A percentile compares a stretch with the other conserved stretches of the same genome.
Evolutionary conservation across 2,797 vertebrate genomes (phyloP).

Genomic region (Naso thynnoides): DNA sequence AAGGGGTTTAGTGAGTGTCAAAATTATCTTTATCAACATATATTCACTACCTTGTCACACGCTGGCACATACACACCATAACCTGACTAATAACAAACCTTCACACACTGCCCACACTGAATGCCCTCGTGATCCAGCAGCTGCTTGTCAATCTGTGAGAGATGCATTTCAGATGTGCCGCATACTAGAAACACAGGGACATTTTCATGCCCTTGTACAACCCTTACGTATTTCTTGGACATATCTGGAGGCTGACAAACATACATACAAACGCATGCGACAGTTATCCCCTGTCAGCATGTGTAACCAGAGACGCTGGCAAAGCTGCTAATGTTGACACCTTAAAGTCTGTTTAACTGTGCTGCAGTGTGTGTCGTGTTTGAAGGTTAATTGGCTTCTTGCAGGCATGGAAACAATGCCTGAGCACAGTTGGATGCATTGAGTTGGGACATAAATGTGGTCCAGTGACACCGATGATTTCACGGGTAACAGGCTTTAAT

Average conservation of each 20-base stretch:
- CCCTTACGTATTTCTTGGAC: background rate
- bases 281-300: slow-evolving; percentile 33
- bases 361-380: background rate
- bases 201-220: slow-evolving; percentile 30
- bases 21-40: background rate
- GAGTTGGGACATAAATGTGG: background rate
- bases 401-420: background rate
- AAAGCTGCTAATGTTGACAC: slow-evolving; percentile 46
- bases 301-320: slow-evolving; percentile 39
- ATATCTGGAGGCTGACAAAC: background rate
- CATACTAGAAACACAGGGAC: slow-evolving; percentile 37
- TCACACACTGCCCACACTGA: slow-evolving; percentile 34
- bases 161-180: slow-evolving; percentile 49
- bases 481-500: background rate
- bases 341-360: slow-evolving; percentile 2
- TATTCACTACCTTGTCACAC: too few species aligned
- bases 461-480: background rate
- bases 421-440: background rate
- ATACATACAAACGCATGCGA: background rate
- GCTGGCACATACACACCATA: slow-evolving; percentile 7
- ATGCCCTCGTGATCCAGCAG: slow-evolving; percentile 58
- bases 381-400: slow-evolving; percentile 1
- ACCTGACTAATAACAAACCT: slow-evolving; percentile 50
- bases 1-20: too few species aligned
- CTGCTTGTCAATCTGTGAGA: slow-evolving; percentile 39